Evolutionary conservation across 2,113 vertebrate species (phyloP).

Genomic region (Brachionichthys hirsutus): DNA sequence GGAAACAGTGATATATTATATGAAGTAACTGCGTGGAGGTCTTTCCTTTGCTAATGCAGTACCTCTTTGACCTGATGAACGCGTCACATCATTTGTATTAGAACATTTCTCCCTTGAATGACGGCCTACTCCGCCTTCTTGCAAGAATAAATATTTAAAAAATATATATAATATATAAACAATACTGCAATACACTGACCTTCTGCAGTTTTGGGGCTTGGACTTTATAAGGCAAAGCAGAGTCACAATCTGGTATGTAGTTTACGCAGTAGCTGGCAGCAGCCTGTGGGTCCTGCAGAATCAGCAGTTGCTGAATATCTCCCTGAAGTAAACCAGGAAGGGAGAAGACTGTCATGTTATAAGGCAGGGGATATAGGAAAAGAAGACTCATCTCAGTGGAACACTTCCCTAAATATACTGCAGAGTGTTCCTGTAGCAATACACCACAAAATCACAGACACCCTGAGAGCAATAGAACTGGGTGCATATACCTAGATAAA

Average conservation of each 20-base stretch:
- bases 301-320: conserved; percentile 87
- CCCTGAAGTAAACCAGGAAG: conserved; percentile 75
- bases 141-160: conserved; percentile 2
- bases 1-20: conserved; percentile 41
- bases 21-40: conserved; percentile 29
- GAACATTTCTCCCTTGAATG: conserved; percentile 35
- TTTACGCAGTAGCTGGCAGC: conserved; percentile 82
- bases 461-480: neutral
- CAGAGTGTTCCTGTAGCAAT: conserved; percentile 3
- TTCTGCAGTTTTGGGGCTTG: conserved; percentile 55
- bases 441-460: neutral
- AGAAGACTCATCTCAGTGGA: neutral
- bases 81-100: conserved; percentile 43
- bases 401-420: neutral
- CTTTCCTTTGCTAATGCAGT: conserved; percentile 22
- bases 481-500: neutral
- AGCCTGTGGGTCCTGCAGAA: conserved; percentile 78
- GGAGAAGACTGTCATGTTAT: conserved; percentile 13
- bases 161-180: no score
- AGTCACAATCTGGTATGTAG: conserved; percentile 84
- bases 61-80: conserved; percentile 40
- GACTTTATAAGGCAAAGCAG: conserved; percentile 67
- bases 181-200: conserved; percentile 58
- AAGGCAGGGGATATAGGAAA: neutral
- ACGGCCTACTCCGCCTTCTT: conserved; percentile 29